Evolutionary conservation across 2,888 invertebrate species (phyloP).

Genomic region (Leptinotarsa juncta): DNA sequence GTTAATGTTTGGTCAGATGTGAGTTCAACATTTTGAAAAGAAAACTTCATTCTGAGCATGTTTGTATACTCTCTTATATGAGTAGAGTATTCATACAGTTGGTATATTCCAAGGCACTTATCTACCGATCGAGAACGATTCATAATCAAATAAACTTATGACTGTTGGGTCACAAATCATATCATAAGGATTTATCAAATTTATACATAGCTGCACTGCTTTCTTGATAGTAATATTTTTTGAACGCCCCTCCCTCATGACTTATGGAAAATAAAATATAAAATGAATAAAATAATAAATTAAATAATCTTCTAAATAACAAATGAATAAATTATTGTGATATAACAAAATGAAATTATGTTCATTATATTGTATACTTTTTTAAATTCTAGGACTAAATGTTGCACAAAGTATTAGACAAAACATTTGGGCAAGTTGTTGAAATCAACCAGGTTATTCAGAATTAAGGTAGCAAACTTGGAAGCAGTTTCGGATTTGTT

Average conservation of each 20-base stretch:
- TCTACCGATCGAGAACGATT: not conserved
- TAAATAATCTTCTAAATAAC: constrained; percentile 10
- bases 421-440: constrained; percentile 2
- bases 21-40: too few species aligned
- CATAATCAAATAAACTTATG: not conserved
- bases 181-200: not conserved
- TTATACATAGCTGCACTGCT: not conserved
- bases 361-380: constrained; percentile 10
- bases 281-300: not conserved
- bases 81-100: too few species aligned
- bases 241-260: not conserved
- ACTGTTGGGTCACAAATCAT: not conserved
- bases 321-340: constrained; percentile 13
- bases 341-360: constrained; percentile 9
- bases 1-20: too few species aligned
- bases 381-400: constrained; percentile 1
- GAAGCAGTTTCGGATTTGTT: not conserved
- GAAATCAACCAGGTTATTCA: not conserved
- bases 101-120: not conserved
- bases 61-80: too few species aligned
- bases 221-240: constrained; percentile 1
- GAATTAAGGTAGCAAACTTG: not conserved
- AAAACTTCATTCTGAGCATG: too few species aligned
- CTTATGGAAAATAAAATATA: not conserved
- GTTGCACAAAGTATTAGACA: constrained; percentile 10